phyloP scores from a whole-genome alignment of 2,797 vertebrate genomes.

The Notolepis coatsorum region DNA sequence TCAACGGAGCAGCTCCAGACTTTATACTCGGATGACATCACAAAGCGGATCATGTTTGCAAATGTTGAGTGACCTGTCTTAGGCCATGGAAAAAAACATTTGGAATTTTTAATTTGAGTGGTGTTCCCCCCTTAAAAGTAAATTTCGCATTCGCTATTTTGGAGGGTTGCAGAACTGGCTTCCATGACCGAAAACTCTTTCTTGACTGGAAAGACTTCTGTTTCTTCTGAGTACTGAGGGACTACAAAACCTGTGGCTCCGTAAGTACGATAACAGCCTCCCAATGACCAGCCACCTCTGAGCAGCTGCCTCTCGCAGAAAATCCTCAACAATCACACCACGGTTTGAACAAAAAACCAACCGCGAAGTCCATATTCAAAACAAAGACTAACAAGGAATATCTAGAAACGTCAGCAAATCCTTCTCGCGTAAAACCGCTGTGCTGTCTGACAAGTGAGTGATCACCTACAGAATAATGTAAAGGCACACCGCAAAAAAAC shows the following conservation, averaged over 20 bases:
- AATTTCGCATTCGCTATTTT: no score
- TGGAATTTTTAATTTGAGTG: no score
- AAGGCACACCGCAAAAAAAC: conserved; percentile 40
- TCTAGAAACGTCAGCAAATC: conserved; percentile 49
- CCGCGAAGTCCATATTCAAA: conserved; percentile 5
- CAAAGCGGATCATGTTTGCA: no score
- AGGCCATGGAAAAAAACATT: no score
- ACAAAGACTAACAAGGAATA: conserved; percentile 22
- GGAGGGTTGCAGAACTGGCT: neutral
- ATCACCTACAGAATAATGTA: conserved; percentile 22
- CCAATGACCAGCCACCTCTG: conserved; percentile 11
- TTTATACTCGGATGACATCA: no score
- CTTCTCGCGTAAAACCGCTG: no score
- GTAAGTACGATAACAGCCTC: conserved; percentile 3
- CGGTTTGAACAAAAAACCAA: neutral
- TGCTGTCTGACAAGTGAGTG: conserved; percentile 34
- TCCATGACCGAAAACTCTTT: conserved; percentile 11
- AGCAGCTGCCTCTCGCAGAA: conserved; percentile 12
- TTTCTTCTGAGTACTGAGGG: neutral
- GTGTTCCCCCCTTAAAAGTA: no score
- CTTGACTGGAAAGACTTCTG: neutral
- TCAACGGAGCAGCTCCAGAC: no score
- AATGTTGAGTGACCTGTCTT: no score
- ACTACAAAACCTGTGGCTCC: neutral
- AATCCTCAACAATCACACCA: conserved; percentile 16